Evolutionary conservation across 2,113 vertebrate genomes (phyloP).

Genomic region (Blennius ocellaris): DNA sequence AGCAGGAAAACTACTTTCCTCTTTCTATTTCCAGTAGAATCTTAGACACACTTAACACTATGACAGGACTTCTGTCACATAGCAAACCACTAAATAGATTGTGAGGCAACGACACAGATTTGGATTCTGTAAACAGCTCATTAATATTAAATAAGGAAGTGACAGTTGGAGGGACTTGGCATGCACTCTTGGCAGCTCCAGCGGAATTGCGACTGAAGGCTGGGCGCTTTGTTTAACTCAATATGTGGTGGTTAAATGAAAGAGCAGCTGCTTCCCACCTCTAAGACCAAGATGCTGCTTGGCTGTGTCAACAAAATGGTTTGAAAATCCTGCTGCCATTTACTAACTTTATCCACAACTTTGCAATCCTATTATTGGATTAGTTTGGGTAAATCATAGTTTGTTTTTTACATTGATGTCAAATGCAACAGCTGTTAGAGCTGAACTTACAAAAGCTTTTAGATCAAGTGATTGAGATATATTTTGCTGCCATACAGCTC

Average conservation of each 20-base stretch:
- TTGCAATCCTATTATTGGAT: not conserved
- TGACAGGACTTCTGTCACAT: slow-evolving; percentile 34
- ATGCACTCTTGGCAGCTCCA: slow-evolving; percentile 51
- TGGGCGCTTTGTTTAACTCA: slow-evolving; percentile 63
- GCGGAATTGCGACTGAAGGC: slow-evolving; percentile 58
- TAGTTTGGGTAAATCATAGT: slow-evolving; percentile 3
- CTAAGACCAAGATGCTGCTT: slow-evolving; percentile 23
- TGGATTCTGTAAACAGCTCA: slow-evolving; percentile 67
- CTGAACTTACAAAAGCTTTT: slow-evolving; percentile 16
- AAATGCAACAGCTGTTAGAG: not conserved
- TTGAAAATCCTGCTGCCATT: not conserved
- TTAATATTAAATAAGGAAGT: slow-evolving; percentile 79
- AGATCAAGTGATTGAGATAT: slow-evolving; percentile 10
- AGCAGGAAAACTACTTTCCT: slow-evolving; percentile 50
- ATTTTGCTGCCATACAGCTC: not conserved
- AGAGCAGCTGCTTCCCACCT: slow-evolving; percentile 58
- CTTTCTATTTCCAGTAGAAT: slow-evolving; percentile 35
- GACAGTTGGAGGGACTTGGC: slow-evolving; percentile 78
- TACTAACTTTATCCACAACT: not conserved
- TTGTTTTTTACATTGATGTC: not conserved
- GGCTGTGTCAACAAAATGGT: slow-evolving; percentile 2
- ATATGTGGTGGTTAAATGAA: slow-evolving; percentile 59
- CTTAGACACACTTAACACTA: slow-evolving; percentile 25
- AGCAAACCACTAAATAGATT: slow-evolving; percentile 24
- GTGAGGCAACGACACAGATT: slow-evolving; percentile 26